These are phyloP conservation scores for Anodontia alba DNA, from an alignment of 2,888 invertebrate genomes.

Conservation along the genomic window DNA sequence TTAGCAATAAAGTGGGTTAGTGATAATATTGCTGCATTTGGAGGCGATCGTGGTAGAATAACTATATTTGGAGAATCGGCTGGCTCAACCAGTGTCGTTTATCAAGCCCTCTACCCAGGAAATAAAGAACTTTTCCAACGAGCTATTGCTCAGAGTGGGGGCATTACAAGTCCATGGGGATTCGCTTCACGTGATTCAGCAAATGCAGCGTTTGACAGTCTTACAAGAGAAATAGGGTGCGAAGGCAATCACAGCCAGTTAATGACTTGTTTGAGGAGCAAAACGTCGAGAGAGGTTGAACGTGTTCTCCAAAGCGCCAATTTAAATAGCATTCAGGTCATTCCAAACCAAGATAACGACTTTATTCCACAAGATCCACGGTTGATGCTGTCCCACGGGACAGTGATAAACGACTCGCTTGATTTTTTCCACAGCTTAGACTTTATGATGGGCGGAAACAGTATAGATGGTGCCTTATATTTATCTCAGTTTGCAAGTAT, in stretches of 20 bases:
- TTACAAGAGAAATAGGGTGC: neutral
- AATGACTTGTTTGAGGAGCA: neutral
- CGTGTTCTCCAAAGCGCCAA: neutral
- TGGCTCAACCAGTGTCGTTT: neutral
- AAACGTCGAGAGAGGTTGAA: neutral
- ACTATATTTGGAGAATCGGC: slow-evolving; percentile 1
- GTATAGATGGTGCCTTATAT: neutral
- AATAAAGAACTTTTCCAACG: neutral
- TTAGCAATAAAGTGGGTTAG: neutral
- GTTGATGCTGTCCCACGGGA: neutral
- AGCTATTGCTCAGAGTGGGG: neutral
- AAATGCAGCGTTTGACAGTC: neutral
- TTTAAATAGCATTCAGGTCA: neutral
- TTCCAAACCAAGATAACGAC: neutral
- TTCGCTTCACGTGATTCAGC: neutral
- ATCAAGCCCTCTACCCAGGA: neutral
- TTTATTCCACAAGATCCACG: neutral
- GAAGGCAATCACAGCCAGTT: neutral
- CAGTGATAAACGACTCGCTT: neutral
- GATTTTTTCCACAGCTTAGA: neutral
- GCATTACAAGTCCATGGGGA: neutral
- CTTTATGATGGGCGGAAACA: neutral
- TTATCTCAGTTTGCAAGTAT: neutral
- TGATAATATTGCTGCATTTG: slow-evolving; percentile 1
- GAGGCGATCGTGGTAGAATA: neutral